These are phyloP conservation scores for Bruchidius siliquastri DNA, from an alignment of 2,888 invertebrate genomes.

Conservation along the genomic window DNA sequence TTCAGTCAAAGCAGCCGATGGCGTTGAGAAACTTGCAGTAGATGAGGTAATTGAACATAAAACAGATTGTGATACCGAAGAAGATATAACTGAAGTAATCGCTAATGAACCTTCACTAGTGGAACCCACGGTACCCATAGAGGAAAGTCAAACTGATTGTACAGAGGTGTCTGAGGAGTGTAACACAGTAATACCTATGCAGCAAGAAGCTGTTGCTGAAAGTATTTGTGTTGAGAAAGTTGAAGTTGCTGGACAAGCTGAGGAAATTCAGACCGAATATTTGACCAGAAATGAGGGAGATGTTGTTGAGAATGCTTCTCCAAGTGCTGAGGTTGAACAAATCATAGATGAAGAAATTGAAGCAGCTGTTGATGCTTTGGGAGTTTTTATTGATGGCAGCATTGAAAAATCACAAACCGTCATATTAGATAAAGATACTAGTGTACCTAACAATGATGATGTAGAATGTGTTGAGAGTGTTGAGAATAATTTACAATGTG, in stretches of 20 bases:
- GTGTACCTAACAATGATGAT: slow-evolving; percentile 1
- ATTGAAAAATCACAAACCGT: not conserved
- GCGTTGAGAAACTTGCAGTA: slow-evolving; percentile 1
- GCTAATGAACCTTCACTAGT: not conserved
- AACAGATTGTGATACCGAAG: slow-evolving; percentile 4
- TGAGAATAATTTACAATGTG: slow-evolving; percentile 11
- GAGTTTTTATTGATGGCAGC: not conserved
- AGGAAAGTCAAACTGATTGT: not conserved
- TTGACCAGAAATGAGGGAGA: too few species aligned
- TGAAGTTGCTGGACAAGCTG: too few species aligned
- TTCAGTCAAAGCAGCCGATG: not conserved
- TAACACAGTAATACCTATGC: not conserved
- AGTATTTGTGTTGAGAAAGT: slow-evolving; percentile 1
- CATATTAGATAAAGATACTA: not conserved
- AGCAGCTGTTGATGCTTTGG: not conserved
- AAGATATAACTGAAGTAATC: not conserved
- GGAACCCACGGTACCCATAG: not conserved
- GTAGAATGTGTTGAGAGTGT: slow-evolving; percentile 7
- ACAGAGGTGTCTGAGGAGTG: not conserved
- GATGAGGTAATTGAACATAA: slow-evolving; percentile 1
- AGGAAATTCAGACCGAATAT: too few species aligned
- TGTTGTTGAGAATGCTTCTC: too few species aligned
- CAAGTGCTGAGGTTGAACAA: not conserved
- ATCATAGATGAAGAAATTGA: slow-evolving; percentile 5
- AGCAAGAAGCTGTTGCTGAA: slow-evolving; percentile 7